Conservation (phyloP, 2,797 vertebrate species). For the Notolabrus celidotus region DNA sequence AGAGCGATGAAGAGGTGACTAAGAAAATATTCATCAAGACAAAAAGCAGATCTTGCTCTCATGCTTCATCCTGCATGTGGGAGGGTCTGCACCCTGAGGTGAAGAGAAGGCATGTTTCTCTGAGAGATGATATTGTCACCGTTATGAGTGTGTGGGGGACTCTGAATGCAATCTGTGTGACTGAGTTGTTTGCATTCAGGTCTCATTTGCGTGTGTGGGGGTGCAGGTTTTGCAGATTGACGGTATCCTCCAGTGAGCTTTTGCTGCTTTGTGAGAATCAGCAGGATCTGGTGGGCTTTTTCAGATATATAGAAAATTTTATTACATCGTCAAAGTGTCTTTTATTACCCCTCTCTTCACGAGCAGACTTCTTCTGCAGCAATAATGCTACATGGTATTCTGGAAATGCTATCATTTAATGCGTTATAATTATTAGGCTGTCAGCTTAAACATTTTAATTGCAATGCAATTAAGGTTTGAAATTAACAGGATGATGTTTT, state of each 20-base stretch:
- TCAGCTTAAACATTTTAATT: too few species aligned
- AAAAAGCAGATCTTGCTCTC: conserved; percentile 45
- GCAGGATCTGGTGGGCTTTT: conserved; percentile 18
- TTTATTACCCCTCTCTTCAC: conserved; percentile 29
- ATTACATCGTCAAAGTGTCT: conserved; percentile 46
- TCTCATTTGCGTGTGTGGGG: conserved; percentile 41
- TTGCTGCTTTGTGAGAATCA: conserved; percentile 7
- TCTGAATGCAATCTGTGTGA: conserved; percentile 59
- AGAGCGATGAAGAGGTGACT: conserved; percentile 44
- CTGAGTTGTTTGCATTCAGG: conserved; percentile 35
- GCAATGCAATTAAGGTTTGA: too few species aligned
- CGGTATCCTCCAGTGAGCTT: conserved; percentile 13
- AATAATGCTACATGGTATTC: conserved; percentile 3
- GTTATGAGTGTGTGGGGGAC: conserved; percentile 68
- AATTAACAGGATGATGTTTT: too few species aligned
- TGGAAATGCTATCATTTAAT: neutral
- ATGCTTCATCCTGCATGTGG: conserved; percentile 37
- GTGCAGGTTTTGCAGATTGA: conserved; percentile 22
- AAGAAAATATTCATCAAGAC: conserved; percentile 68
- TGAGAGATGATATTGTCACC: conserved; percentile 62
- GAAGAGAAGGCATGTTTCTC: conserved; percentile 46
- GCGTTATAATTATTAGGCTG: too few species aligned
- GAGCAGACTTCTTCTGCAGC: conserved; percentile 1
- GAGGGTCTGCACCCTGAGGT: conserved; percentile 40
- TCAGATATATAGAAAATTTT: conserved; percentile 18